Evolutionary conservation across 2,888 invertebrate species (phyloP), one percentile per base, ranked within the genome.

Genomic region (Plagodis dolabraria): DNA sequence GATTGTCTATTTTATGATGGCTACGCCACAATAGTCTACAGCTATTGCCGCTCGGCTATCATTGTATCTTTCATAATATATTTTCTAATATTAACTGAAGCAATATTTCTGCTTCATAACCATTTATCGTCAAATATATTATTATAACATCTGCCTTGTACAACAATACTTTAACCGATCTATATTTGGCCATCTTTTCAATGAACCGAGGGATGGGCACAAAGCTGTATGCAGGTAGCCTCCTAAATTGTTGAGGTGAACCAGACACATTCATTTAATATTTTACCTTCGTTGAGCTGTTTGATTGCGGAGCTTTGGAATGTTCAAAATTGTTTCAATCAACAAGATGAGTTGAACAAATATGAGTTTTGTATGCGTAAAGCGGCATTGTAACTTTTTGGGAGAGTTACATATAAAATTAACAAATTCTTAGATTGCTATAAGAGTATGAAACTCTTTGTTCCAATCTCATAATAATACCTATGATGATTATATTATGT

Each of bases 131-230:
- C 60, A 53, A 62, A 63, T 65, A n/a, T n/a, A n/a, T n/a, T n/a
- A n/a, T 67, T 67, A 69, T 68, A 71, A 66, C 73, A 75, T 74
- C 72, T 74, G 75, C 71, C 58, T 67, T 64, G 55, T 59, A 65
- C 65, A 69, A 69, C 70, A 74, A 72, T 68, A 53, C 65, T 65
- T 68, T 74, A 69, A 74, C 73, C 68, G 69, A 71, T 70, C 68
- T 63, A 53, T 50, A 65, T 67, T 74, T 75, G 69, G 67, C 60
- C 54, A 60, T 57, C 67, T 64, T 67, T 73, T 71, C 72, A 71
- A 72, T 72, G 70, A 65, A 57, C 60, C 49, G 60, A 62, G 65
- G 63, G 66, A 53, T 62, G 55, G 59, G 57, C 45, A 63, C 62
- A 60, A 64, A 62, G 61, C 51, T 43, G 36, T 48, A 59, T 58